These are phyloP conservation scores for Hemicrepidius hirtus DNA, from an alignment of 2,888 invertebrate species.

Conservation along the genomic window DNA sequence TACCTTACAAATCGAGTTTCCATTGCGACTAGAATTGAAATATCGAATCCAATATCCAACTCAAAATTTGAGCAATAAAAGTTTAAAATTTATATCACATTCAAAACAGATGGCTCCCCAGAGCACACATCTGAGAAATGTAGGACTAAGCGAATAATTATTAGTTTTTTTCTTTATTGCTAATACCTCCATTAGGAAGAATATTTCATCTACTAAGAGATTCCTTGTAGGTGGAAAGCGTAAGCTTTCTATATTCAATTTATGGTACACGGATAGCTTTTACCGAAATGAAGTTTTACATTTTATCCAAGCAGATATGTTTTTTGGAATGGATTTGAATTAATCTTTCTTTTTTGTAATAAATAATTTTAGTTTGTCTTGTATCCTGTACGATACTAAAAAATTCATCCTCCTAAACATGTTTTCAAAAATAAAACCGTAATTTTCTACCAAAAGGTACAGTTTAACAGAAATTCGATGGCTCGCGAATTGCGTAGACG, in stretches of 20 bases:
- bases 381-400: no score
- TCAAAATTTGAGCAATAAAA: constrained; percentile 26
- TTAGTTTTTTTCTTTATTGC: constrained; percentile 2
- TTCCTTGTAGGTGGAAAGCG: not conserved
- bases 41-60: constrained; percentile 38
- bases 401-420: no score
- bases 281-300: constrained; percentile 1
- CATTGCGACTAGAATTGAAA: constrained; percentile 42
- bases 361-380: no score
- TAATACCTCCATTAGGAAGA: not conserved
- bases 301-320: not conserved
- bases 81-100: constrained; percentile 16
- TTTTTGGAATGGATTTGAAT: not conserved
- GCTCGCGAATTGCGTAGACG: no score
- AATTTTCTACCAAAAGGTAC: no score
- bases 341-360: not conserved
- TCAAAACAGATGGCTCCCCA: constrained; percentile 12
- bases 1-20: constrained; percentile 38
- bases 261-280: not conserved
- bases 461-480: no score
- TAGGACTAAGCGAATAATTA: constrained; percentile 5
- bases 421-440: no score
- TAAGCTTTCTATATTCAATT: not conserved
- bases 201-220: constrained; percentile 11
- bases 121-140: constrained; percentile 3